Conservation (phyloP, 1,140 invertebrate genomes). For the Hetaerina americana region DNA sequence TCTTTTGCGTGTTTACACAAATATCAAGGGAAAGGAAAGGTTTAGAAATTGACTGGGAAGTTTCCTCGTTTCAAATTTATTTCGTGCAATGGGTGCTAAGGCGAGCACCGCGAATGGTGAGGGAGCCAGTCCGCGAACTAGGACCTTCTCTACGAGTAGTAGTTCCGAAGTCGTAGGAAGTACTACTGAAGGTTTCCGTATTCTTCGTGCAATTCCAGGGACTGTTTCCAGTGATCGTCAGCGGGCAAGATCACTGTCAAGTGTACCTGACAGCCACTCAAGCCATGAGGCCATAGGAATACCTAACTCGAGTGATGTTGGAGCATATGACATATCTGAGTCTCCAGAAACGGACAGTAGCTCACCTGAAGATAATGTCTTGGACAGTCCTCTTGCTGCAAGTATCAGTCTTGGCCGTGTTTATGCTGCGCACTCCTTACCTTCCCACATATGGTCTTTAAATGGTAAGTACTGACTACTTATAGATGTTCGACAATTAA, state of each 20-base stretch:
- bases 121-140: conserved; percentile 52
- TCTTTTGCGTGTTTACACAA: neutral
- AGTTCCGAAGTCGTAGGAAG: conserved; percentile 49
- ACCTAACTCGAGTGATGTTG: conserved; percentile 19
- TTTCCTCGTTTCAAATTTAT: neutral
- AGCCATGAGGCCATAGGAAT: conserved; percentile 20
- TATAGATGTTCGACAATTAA: too few relatives aligned
- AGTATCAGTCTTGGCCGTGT: conserved; percentile 48
- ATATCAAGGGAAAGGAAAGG: neutral
- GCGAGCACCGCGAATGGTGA: conserved; percentile 60
- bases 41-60: neutral
- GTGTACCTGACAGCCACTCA: conserved; percentile 54
- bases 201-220: conserved; percentile 56
- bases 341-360: conserved; percentile 43
- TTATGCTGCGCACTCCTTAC: conserved; percentile 75
- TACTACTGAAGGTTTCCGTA: conserved; percentile 49
- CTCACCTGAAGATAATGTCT: conserved; percentile 35
- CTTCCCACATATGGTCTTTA: conserved; percentile 80
- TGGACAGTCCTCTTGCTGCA: conserved; percentile 26
- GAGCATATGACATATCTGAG: conserved; percentile 43
- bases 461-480: conserved; percentile 49
- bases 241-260: conserved; percentile 65
- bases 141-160: conserved; percentile 63
- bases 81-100: conserved; percentile 59
- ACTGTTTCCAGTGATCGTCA: conserved; percentile 46